Evolutionary conservation across 2,113 vertebrate species (phyloP).

Genomic region (Indri indri): DNA sequence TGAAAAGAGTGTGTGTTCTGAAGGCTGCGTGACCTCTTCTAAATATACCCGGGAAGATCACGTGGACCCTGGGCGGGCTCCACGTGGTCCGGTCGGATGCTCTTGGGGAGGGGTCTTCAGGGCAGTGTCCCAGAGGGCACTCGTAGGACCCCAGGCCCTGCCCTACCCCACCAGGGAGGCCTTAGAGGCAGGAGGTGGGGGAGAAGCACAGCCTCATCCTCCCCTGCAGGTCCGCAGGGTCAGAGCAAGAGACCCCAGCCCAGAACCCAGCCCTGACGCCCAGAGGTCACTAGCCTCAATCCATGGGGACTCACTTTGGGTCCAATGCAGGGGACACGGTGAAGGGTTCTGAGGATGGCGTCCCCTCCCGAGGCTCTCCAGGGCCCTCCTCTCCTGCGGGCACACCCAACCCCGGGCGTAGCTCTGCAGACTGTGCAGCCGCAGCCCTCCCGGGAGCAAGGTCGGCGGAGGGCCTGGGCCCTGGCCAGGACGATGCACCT

Average conservation of each 20-base stretch:
- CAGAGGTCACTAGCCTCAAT: too few relatives aligned
- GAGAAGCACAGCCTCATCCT: rapidly evolving
- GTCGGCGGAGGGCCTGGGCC: neutral
- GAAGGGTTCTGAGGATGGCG: rapidly evolving
- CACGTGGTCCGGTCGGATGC: rapidly evolving
- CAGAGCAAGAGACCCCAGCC: neutral
- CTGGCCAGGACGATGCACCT: neutral
- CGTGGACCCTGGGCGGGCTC: neutral
- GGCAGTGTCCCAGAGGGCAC: rapidly evolving
- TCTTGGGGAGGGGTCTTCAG: rapidly evolving
- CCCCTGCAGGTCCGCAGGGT: rapidly evolving
- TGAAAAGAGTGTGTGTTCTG: neutral
- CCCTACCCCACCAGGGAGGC: rapidly evolving
- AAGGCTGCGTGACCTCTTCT: neutral
- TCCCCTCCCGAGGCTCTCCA: rapidly evolving
- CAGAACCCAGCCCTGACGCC: neutral
- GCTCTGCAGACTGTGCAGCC: rapidly evolving
- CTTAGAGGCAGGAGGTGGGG: neutral
- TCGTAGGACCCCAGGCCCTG: neutral
- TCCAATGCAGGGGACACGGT: rapidly evolving
- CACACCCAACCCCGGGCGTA: rapidly evolving
- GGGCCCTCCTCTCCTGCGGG: neutral
- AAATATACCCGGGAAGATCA: neutral
- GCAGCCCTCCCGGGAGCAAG: neutral
- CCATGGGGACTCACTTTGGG: rapidly evolving